Conservation (phyloP, 23 tunicate genomes). For the Ciona savignyi region DNA sequence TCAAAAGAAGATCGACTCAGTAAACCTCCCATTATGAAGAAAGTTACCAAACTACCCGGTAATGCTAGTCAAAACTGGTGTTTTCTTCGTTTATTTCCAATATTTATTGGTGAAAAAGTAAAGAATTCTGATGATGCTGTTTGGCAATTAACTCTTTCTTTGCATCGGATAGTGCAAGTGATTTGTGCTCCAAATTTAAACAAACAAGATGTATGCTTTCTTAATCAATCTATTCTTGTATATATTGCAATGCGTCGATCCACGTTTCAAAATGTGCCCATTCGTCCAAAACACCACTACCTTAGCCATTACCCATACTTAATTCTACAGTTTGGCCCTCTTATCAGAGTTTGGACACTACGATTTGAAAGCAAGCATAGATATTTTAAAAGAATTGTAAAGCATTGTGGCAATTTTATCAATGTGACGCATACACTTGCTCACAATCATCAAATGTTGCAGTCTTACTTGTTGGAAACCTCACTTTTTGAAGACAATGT, state of each 20-base stretch:
- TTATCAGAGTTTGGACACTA: slow-evolving; percentile 39
- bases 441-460: slow-evolving; percentile 28
- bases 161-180: slow-evolving; percentile 17
- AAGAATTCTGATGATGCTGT: slow-evolving; percentile 13
- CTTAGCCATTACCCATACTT: slow-evolving; percentile 30
- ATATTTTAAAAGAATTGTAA: slow-evolving; percentile 27
- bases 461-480: slow-evolving; percentile 4
- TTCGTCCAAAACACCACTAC: slow-evolving; percentile 56
- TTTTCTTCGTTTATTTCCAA: slow-evolving; percentile 33
- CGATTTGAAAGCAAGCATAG: slow-evolving; percentile 49
- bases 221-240: slow-evolving; percentile 2
- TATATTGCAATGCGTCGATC: slow-evolving; percentile 18
- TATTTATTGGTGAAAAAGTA: slow-evolving; percentile 17
- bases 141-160: slow-evolving; percentile 16
- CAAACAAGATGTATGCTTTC: background rate
- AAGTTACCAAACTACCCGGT: slow-evolving; percentile 11
- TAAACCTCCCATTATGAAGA: slow-evolving; percentile 2
- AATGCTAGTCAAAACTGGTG: slow-evolving; percentile 62
- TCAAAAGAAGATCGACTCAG: slow-evolving; percentile 7
- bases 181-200: slow-evolving; percentile 20
- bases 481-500: background rate
- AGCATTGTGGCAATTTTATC: slow-evolving; percentile 16
- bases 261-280: slow-evolving; percentile 8
- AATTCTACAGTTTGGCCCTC: slow-evolving; percentile 41
- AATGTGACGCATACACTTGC: slow-evolving; percentile 30